These are phyloP conservation scores for Idaea biselata DNA, from an alignment of 2,888 invertebrate species.

Conservation along the genomic window DNA sequence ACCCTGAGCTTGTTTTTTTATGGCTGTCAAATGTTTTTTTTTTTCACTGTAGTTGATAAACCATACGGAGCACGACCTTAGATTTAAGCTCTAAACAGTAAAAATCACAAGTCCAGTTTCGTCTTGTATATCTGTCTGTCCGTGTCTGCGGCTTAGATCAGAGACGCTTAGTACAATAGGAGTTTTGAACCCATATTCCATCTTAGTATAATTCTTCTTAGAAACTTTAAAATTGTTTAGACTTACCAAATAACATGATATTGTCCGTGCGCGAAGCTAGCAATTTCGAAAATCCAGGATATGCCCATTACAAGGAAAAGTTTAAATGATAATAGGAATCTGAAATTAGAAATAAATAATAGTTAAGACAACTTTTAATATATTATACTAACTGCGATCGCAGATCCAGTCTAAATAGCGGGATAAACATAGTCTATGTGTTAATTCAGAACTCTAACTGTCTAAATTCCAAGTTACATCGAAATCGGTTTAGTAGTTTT, in stretches of 20 bases:
- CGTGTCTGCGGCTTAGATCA: too few relatives aligned
- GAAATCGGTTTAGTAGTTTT: not conserved
- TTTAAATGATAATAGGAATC: constrained; percentile 83
- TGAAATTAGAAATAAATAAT: constrained; percentile 43
- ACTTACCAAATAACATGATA: constrained; percentile 66
- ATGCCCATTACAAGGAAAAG: constrained; percentile 86
- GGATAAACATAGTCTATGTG: not conserved
- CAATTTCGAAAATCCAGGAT: constrained; percentile 86
- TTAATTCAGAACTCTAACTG: not conserved
- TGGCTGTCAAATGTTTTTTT: too few relatives aligned
- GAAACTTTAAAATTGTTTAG: not conserved
- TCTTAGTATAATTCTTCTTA: too few relatives aligned
- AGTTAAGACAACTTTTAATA: not conserved
- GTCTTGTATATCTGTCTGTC: too few relatives aligned
- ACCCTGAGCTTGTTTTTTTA: too few relatives aligned
- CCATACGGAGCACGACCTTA: too few relatives aligned
- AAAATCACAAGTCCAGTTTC: too few relatives aligned
- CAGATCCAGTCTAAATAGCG: not conserved
- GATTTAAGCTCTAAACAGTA: too few relatives aligned
- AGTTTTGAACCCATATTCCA: too few relatives aligned
- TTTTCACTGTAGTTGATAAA: too few relatives aligned
- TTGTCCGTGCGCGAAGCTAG: constrained; percentile 71
- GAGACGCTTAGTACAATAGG: too few relatives aligned
- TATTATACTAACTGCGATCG: not conserved
- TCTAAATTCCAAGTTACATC: not conserved